Evolutionary conservation across 2,113 vertebrate genomes (phyloP), one percentile per base, ranked within the genome.

Genomic region (Stigmatopora argus): DNA sequence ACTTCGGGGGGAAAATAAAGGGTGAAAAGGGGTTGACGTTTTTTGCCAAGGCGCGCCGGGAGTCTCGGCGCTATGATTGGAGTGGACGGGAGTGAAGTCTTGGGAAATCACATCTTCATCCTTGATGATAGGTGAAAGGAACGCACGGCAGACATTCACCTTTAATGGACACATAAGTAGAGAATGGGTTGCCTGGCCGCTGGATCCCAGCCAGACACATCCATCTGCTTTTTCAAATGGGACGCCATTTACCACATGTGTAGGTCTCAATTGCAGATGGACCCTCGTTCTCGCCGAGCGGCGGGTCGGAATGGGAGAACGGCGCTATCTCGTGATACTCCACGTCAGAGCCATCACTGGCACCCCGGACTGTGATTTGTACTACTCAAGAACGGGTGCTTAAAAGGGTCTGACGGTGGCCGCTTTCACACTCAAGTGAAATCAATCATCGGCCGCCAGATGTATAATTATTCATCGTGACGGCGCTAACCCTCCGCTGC

Each of bases 61-160:
- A 73, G 72, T 44, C 67, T 59, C 19, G 38, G 74, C 70, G 13
- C 62, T 78, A 61, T 61, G 78, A 85, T 79, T 72, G 75, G 69
- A 72, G 71, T 19, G 51, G 78, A 83, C 83, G 81, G 47, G 64
- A 84, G 75, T 58, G 74, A 76, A n/a, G 38, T 60, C 77, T 77
- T 62, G 52, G 66, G 83, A 80, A 85, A 85, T 85, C 71, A 73
- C 62, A 2, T 81, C 82, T 83, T 82, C 70, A 79, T 85, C 78
- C 71, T 67, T 68, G 77, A 83, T 83, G 74, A 79, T 71, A 70
- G 73, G 68, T 65, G 56, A 84, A 78, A 69, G 71, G 44, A 74
- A 62, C 68, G 66, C 41, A 49, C 64, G 73, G 72, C 72, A 78
- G 60, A 82, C 59, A 26, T 67, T 75, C 71, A 80, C 72, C 70